These are phyloP conservation scores for Acanthis flammea DNA, from an alignment of 2,797 vertebrate genomes.

Conservation along the genomic window DNA sequence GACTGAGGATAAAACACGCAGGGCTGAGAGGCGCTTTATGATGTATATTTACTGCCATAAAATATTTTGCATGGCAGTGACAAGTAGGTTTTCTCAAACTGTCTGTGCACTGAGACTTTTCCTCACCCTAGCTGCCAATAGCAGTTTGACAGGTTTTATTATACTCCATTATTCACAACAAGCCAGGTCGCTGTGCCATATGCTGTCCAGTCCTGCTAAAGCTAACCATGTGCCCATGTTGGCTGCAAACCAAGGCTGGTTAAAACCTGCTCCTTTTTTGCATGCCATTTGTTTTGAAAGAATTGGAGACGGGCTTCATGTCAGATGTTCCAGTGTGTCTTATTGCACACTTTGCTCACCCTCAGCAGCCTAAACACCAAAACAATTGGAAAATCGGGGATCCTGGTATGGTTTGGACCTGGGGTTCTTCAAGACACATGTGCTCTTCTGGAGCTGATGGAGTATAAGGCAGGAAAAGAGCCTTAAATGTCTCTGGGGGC, in stretches of 20 bases:
- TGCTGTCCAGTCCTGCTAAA: slow-evolving; percentile 62
- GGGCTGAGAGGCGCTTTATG: not conserved
- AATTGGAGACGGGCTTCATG: not conserved
- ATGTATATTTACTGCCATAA: not conserved
- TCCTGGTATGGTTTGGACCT: not conserved
- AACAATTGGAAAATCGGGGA: not conserved
- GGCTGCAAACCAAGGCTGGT: slow-evolving; percentile 55
- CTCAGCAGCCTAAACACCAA: not conserved
- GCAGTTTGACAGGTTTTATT: slow-evolving; percentile 66
- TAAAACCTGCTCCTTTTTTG: slow-evolving; percentile 54
- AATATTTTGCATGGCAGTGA: slow-evolving; percentile 42
- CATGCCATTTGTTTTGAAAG: slow-evolving; percentile 47
- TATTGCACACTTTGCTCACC: not conserved
- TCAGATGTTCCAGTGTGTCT: not conserved
- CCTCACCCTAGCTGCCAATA: slow-evolving; percentile 54
- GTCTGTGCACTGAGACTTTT: slow-evolving; percentile 12
- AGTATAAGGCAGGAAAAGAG: not conserved
- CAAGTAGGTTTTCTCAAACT: slow-evolving; percentile 32
- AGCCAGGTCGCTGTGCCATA: slow-evolving; percentile 66
- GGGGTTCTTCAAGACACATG: not conserved
- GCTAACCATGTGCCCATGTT: slow-evolving; percentile 57
- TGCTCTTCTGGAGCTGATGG: not conserved
- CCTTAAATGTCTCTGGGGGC: not conserved
- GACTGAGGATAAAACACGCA: not conserved
- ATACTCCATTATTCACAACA: slow-evolving; percentile 64